Evolutionary conservation across 2,113 vertebrate species (phyloP), one percentile per base, ranked within the genome.

Genomic region (Takifugu flavidus): DNA sequence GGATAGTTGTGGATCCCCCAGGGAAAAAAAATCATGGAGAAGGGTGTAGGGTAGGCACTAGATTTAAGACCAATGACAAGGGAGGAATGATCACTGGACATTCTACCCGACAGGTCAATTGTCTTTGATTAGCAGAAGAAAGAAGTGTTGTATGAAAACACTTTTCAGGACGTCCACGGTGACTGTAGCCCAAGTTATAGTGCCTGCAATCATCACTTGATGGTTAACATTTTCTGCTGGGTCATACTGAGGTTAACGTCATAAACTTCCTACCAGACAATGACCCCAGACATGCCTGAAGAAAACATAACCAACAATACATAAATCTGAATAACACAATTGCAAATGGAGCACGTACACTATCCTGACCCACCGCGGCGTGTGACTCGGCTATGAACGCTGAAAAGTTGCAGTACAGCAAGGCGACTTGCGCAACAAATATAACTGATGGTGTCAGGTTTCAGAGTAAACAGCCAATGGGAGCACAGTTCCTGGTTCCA

Each of bases 381-480:
- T 39, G 34, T 39, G 34, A 39, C 34, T 39, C 11, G 34, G 11
- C 34, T 39, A 11, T 39, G 34, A 39, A 6, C 34, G 11, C 29
- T 3, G 29, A 39, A 39, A 39, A 39, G 34, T 47, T n/a, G 13
- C 2, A 66, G 72, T 57, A 59, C 59, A 49, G 28, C 58, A 11
- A 46, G 60, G 51, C 43, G 14, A 25, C 60, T 72, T 58, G 74
- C 55, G 58, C 49, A 71, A 65, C 65, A 39, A 74, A 81, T 83
- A 87, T 75, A 65, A 71, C 4, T 2, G 13, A 26, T 29, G 77
- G 88, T 84, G 83, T 89, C 86, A 69, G 7, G 49, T 89, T 88
- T 78, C 88, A 77, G 50, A 68, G 62, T 67, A 67, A 78, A 62
- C 75, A 82, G 79, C 88, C 86, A 89, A 87, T 88, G 59, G 72